Base-by-base conservation (phyloP, 2,797 vertebrate species). In the Poecilia gillii region DNA sequence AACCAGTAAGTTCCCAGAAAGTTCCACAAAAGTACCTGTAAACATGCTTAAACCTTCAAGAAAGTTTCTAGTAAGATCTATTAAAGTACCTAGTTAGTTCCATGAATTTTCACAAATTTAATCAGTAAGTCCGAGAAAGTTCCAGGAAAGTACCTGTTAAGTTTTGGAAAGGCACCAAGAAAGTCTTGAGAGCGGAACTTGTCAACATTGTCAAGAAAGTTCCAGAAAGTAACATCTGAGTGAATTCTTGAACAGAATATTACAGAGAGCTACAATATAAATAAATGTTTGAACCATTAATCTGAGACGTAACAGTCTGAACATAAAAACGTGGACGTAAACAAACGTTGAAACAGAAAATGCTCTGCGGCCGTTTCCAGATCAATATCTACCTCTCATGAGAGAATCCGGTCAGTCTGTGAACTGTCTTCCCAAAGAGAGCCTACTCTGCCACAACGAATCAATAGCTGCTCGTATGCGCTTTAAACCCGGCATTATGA, bases 401-500 rank as follows among this genome's bases (percentile, higher is more conserved):
- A 68, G 36, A 68, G 25, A 68, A 25, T 25, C 36, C 13, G 20
- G 20, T 68, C 66, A 43, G 23, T 43, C 23, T 70, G 39, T 43
- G 12, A 70, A 70, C 23, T 70, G 23, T 6, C 39, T 41, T 41
- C 36, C 12, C 66, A 43, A 43, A 70, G 23, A 70, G 23, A n/a
- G 3, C 39, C 5, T 23, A 9, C 14, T 72, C 71, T 72, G 28
- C 31, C n/a, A 72, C 71, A 47, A 72, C 31, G 3, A 74, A 92
- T 86, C 85, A 81, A 84, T 74, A 46, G 74, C 75, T 85, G 76
- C 79, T 85, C 78, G 73, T 88, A 80, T 78, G 53, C 70, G 76
- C 77, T 77, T 82, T 76, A 80, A 87, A 75, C 55, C 49, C 75
- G 78, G 75, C 80, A 85, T 75, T 82, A 87, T 83, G 91, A 89